Base-by-base conservation (phyloP, 2,888 invertebrate genomes). In the Chrysina gloriosa region DNA sequence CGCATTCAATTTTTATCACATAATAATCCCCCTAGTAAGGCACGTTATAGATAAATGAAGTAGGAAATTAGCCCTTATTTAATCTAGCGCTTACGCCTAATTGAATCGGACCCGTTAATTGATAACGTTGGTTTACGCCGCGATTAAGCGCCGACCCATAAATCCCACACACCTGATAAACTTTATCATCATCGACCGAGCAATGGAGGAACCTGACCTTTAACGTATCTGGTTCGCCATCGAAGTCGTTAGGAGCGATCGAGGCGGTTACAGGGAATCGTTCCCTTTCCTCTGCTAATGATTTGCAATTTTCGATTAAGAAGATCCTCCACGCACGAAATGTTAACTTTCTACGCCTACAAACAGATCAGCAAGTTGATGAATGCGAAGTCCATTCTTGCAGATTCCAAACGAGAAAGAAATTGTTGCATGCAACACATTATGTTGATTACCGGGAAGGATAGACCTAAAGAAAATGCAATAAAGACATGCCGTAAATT, bases 21-120 rank as follows among this genome's bases (percentile, higher is more conserved):
- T n/a, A n/a, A n/a, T n/a, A n/a, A n/a, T n/a, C n/a, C n/a, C n/a
- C n/a, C n/a, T n/a, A n/a, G n/a, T n/a, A n/a, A n/a, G n/a, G n/a
- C n/a, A n/a, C n/a, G n/a, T n/a, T n/a, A n/a, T 21, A 21, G 21
- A 45, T 45, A 45, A 21, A 45, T 45, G 45, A 19, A 45, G 45
- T 36, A 36, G 14, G 45, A 21, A 45, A 45, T 45, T 45, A 45
- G 21, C 45, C 19, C 6, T 19, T 21, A 19, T 45, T 14, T 58
- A 58, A 58, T 39, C 21, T 39, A 23, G 14, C 27, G 58, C 42
- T 58, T 14, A 58, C 39, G 58, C 39, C 36, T 58, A 58, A 58
- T 58, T 58, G 58, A 58, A 39, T 58, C 58, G 23, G 27, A 39
- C 4, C 58, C 58, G 39, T 58, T 58, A 58, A 58, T 58, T 58